Percentiles rank a stretch among this genome's conserved stretches.
These are phyloP conservation scores for Gallinago solitaria DNA, from an alignment of 2,797 vertebrate genomes.

Conservation along the genomic window DNA sequence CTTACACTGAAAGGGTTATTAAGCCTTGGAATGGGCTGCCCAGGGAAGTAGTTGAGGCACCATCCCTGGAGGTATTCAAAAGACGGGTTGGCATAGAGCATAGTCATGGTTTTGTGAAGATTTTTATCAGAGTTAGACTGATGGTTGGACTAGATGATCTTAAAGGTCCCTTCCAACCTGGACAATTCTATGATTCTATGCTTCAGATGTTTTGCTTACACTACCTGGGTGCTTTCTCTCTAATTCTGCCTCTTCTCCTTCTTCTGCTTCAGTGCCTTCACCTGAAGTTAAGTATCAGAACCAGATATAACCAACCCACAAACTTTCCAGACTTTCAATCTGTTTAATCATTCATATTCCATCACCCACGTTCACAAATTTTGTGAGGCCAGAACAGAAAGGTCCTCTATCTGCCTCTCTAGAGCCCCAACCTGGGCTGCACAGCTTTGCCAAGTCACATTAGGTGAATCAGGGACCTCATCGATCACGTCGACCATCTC, in stretches of 20 bases:
- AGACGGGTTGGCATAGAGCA: too few relatives aligned
- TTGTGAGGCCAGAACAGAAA: not conserved
- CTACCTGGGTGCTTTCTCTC: not conserved
- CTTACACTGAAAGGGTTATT: too few relatives aligned
- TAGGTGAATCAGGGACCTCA: conserved; percentile 6
- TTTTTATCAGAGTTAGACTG: too few relatives aligned
- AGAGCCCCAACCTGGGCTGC: not conserved
- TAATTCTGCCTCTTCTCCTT: not conserved
- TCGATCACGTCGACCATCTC: not conserved
- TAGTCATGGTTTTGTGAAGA: too few relatives aligned
- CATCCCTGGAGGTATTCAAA: too few relatives aligned
- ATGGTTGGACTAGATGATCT: too few relatives aligned
- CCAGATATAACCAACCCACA: not conserved
- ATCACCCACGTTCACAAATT: not conserved
- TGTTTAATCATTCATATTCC: not conserved
- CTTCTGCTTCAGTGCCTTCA: not conserved
- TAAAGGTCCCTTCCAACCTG: too few relatives aligned
- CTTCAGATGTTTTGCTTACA: not conserved
- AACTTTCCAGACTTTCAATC: not conserved
- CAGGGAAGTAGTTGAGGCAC: too few relatives aligned
- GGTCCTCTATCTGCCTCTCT: not conserved
- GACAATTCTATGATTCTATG: too few relatives aligned
- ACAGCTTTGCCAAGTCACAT: conserved; percentile 4
- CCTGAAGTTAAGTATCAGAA: not conserved
- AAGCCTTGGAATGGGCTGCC: too few relatives aligned